These are phyloP conservation scores for Climacteris rufus DNA, from an alignment of 2,113 vertebrate genomes.

Conservation along the genomic window DNA sequence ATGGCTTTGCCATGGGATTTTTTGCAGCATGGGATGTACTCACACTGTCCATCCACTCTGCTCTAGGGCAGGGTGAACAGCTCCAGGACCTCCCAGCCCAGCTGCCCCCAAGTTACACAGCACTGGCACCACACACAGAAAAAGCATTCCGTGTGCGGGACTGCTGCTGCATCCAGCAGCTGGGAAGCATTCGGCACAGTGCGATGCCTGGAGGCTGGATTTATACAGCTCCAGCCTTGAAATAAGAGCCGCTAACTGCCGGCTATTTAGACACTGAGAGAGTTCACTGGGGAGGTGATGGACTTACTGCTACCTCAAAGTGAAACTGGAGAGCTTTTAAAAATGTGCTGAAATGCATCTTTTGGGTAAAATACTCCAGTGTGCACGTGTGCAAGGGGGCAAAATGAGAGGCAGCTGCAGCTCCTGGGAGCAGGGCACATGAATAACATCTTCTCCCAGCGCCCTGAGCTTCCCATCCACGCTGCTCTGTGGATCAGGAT, in stretches of 20 bases:
- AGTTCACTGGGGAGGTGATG: slow-evolving; percentile 36
- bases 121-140: not conserved
- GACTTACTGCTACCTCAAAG: not conserved
- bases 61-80: not conserved
- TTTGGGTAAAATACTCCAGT: not conserved
- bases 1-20: fast-evolving
- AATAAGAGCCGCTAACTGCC: slow-evolving; percentile 7
- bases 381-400: not conserved
- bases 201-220: not conserved
- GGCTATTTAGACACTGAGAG: not conserved
- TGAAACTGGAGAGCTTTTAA: slow-evolving; percentile 15
- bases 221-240: slow-evolving; percentile 39
- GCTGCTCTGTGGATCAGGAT: not conserved
- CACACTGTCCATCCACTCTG: not conserved
- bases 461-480: not conserved
- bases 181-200: not conserved
- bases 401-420: not conserved
- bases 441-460: not conserved
- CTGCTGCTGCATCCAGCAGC: not conserved
- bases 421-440: not conserved
- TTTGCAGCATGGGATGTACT: not conserved
- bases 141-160: not conserved
- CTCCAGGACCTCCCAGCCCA: not conserved
- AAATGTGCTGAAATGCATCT: slow-evolving; percentile 22
- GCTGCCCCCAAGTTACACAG: not conserved